Base-by-base conservation (phyloP, 2,113 vertebrate species). In the Sigmodon hispidus region DNA sequence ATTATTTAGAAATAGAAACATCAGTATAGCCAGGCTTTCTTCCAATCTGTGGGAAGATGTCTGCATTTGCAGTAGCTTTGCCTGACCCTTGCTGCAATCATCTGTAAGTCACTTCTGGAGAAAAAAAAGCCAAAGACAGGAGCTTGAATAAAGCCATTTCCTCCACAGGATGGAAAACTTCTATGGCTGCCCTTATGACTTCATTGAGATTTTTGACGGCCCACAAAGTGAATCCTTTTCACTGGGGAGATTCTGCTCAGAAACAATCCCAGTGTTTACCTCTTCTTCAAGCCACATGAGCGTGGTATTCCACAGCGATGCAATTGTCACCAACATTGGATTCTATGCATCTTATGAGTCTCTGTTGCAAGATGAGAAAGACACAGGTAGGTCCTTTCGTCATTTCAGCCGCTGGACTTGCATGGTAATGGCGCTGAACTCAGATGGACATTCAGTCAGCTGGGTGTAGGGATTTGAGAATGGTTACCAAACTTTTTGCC, bases 191-290 rank as follows among this genome's bases (percentile, higher is more conserved):
- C 92, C 92, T 0, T 96, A 94, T 0, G 98, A 98, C 94, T 98
- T 97, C 83, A 43, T 98, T 22, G 96, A 97, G 50, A 76, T 98
- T 80, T 97, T 97, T 19, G 97, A 98, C 57, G 97, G 97, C 12
- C 84, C 91, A 0, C 93, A 11, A 1, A 96, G 24, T 0, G n/a
- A 93, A 6, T 59, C 96, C 2, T 81, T 72, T 24, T 95, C 65
- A 0, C 91, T 98, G 83, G 98, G 98, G 45, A 96, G 92, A 57
- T 95, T 93, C 85, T 98, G 98, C 48, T 97, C 97, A 0, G 10
- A 48, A 3, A 31, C 57, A 36, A 84, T 55, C 63, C 81, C 91
- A 5, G 10, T 93, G 34, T 97, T 98, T n/a, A 96, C 72, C 31
- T 98, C 98, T 50, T 97, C 96, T 7, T 96, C 89, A 4, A 97